Percentiles rank a stretch among this genome's conserved stretches.
Conservation (phyloP, 2,888 invertebrate species). For the Drosophila subsilvestris region DNA sequence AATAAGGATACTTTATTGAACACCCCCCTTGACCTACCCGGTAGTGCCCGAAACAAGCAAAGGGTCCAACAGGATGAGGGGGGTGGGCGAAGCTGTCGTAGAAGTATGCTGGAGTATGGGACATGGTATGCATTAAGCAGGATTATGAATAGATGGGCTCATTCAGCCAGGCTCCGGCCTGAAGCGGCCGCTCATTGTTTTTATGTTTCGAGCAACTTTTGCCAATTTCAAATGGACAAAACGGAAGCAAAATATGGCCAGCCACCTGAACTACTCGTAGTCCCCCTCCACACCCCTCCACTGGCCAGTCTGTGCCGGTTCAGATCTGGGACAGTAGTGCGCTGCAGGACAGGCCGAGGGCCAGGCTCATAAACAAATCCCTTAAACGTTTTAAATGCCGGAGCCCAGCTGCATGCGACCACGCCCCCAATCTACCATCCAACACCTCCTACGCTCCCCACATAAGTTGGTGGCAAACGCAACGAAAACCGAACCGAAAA, state of each 20-base stretch:
- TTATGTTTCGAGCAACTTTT: conserved; percentile 69
- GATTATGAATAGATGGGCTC: conserved; percentile 74
- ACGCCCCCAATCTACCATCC: conserved; percentile 19
- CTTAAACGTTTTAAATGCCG: conserved; percentile 76
- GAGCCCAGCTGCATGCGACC: conserved; percentile 65
- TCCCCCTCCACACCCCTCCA: conserved; percentile 6
- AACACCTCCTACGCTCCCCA: conserved; percentile 6
- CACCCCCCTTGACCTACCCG: conserved; percentile 26
- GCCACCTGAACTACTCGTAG: conserved; percentile 43
- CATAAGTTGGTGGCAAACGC: conserved; percentile 70
- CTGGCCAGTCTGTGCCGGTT: conserved; percentile 9
- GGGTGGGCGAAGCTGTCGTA: too few species aligned
- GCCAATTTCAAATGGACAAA: conserved; percentile 56
- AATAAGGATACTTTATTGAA: conserved; percentile 34
- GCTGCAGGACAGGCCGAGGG: too few species aligned
- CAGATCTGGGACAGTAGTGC: too few species aligned
- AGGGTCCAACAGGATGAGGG: conserved; percentile 13
- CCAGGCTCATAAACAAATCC: conserved; percentile 71
- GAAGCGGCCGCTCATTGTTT: conserved; percentile 67
- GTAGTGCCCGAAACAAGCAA: conserved; percentile 20
- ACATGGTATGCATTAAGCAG: conserved; percentile 71
- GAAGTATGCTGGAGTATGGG: background rate
- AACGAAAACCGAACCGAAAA: conserved; percentile 22
- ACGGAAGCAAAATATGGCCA: conserved; percentile 8
- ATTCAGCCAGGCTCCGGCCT: conserved; percentile 56